Conservation (phyloP, 2,113 vertebrate species). For the Erinaceus europaeus region DNA sequence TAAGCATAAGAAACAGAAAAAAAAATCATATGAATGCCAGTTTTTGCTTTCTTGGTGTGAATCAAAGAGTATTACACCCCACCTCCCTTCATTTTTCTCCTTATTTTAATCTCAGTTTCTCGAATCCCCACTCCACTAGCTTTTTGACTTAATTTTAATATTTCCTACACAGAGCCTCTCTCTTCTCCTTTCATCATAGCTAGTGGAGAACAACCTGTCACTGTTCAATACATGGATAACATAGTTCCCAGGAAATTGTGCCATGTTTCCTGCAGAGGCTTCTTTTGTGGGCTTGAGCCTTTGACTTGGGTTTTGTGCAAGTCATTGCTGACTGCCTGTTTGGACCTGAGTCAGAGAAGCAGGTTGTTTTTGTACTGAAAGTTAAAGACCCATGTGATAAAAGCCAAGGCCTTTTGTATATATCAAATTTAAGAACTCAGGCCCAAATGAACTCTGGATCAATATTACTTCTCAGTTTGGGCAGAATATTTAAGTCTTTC, state of each 20-base stretch:
- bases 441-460: neutral
- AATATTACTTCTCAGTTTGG: neutral
- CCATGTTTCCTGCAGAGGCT: neutral
- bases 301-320: neutral
- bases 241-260: neutral
- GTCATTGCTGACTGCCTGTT: constrained; percentile 9
- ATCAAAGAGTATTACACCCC: neutral
- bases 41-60: neutral
- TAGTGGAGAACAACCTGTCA: neutral
- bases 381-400: neutral
- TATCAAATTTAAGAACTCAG: neutral
- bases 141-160: neutral
- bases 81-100: neutral
- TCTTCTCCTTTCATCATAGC: neutral
- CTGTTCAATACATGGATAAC: neutral
- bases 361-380: neutral
- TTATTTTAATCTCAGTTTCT: neutral
- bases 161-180: neutral
- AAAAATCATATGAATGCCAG: neutral
- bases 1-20: neutral
- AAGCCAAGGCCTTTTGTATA: neutral
- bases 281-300: neutral
- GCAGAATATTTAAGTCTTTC: constrained; percentile 50
- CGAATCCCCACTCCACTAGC: neutral
- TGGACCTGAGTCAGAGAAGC: neutral